Base-by-base conservation (phyloP, 2,888 invertebrate genomes). In the Apoda limacodes region DNA sequence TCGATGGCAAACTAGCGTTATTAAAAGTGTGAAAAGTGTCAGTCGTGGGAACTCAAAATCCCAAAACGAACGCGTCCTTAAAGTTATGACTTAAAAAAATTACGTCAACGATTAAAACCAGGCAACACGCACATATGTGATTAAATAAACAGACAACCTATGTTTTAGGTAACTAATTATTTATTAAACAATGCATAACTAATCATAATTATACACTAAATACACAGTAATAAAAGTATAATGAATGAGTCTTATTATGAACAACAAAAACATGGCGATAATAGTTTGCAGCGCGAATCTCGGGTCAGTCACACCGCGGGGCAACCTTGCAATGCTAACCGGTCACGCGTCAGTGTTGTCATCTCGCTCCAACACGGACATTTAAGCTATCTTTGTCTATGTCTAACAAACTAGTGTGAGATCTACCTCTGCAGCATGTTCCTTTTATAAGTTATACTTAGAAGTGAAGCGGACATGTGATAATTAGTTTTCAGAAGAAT, bases 291-390 rank as follows among this genome's bases (percentile, higher is more conserved):
- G 74, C 66, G 72, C 69, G 50, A 68, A 56, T 36, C 15, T 46
- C 46, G 57, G 65, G 75, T 76, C 78, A 68, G 48, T 76, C 66
- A 80, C 75, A 78, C 58, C 59, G 53, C 42, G 44, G 35, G 50
- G 64, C 80, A 80, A 74, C 81, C 81, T 81, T 81, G 80, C 81
- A 80, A 80, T 81, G 80, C 65, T 74, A 76, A 76, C 76, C 65
- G 59, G 78, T 76, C 66, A 55, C 60, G 58, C 63, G 60, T 58
- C 57, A 51, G 36, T 58, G 47, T 51, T 41, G 42, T 57, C 43
- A 35, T 64, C 62, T 55, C 56, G 40, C 42, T 64, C 52, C 43
- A 5, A 19, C 54, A 13, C 30, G 30, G 37, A 40, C 33, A 45
- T 34, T 40, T 36, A 34, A 13, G 19, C 13, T 50, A 22, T 37